A percentile compares a stretch with the other conserved stretches of the same genome.
Evolutionary conservation across 1,140 invertebrate species (phyloP).

Genomic region (Dryas iulia): DNA sequence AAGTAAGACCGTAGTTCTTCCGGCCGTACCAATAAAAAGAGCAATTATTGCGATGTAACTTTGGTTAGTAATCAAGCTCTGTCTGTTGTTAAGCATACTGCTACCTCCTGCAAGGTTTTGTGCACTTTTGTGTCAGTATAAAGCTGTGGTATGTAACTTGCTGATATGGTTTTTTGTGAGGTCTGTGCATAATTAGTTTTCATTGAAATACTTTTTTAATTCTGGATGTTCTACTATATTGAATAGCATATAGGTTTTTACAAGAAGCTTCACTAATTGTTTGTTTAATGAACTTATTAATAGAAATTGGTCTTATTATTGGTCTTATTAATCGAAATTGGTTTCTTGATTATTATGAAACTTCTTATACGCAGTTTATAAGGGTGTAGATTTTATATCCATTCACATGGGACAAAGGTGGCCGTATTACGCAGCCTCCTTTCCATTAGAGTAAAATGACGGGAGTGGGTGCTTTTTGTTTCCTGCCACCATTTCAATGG

Average conservation of each 20-base stretch:
- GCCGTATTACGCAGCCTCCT: not conserved
- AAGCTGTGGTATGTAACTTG: not conserved
- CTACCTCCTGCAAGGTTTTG: not conserved
- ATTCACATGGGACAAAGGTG: not conserved
- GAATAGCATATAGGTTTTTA: not conserved
- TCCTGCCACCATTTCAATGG: constrained; percentile 1
- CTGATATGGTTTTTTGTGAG: not conserved
- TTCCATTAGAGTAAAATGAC: not conserved
- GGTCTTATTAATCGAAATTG: too few relatives aligned
- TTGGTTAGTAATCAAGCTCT: not conserved
- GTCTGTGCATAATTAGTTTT: not conserved
- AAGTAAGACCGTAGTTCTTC: not conserved
- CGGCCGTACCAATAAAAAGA: not conserved
- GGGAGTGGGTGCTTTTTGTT: not conserved
- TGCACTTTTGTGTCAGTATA: not conserved
- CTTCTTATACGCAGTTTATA: too few relatives aligned
- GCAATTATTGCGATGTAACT: not conserved
- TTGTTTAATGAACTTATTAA: too few relatives aligned
- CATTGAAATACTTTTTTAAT: not conserved
- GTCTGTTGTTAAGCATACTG: not conserved
- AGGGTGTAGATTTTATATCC: too few relatives aligned
- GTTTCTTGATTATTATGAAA: too few relatives aligned
- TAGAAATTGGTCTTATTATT: too few relatives aligned
- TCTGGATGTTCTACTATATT: not conserved
- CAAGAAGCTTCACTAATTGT: too few relatives aligned